phyloP scores from a whole-genome alignment of 2,888 invertebrate genomes.

The Lasius fuliginosus region DNA sequence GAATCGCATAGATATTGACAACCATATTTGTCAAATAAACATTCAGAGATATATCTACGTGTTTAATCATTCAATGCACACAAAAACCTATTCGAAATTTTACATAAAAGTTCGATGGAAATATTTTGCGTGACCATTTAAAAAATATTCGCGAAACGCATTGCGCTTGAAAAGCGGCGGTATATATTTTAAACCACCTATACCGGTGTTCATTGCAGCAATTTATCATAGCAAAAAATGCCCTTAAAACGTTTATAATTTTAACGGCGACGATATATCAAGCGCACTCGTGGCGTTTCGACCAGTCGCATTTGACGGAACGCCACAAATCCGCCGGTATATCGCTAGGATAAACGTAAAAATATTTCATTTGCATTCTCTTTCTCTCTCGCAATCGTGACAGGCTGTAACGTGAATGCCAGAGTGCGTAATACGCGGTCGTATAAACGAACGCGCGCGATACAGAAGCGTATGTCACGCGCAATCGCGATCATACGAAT shows the following conservation, averaged over 20 bases:
- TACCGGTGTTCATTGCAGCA: slow-evolving; percentile 16
- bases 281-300: slow-evolving; percentile 39
- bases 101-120: neutral
- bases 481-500: slow-evolving; percentile 37
- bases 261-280: slow-evolving; percentile 43
- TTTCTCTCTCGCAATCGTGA: neutral
- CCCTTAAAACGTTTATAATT: slow-evolving; percentile 49
- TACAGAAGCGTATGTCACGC: slow-evolving; percentile 32
- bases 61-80: neutral
- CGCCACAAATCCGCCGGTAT: slow-evolving; percentile 42
- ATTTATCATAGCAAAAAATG: slow-evolving; percentile 47
- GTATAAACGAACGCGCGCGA: slow-evolving; percentile 40
- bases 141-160: slow-evolving; percentile 25
- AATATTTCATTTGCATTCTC: slow-evolving; percentile 43
- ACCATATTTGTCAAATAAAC: slow-evolving; percentile 15
- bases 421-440: slow-evolving; percentile 24
- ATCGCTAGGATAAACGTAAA: slow-evolving; percentile 40
- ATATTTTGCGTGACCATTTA: slow-evolving; percentile 6
- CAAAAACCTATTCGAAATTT: neutral
- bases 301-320: slow-evolving; percentile 45
- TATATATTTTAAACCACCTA: neutral
- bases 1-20: neutral
- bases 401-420: slow-evolving; percentile 32
- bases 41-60: neutral
- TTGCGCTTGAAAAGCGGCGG: neutral